Percentiles rank a stretch among this genome's conserved stretches.
Conservation (phyloP, 2,113 vertebrate genomes). For the Leuciscus idus region DNA sequence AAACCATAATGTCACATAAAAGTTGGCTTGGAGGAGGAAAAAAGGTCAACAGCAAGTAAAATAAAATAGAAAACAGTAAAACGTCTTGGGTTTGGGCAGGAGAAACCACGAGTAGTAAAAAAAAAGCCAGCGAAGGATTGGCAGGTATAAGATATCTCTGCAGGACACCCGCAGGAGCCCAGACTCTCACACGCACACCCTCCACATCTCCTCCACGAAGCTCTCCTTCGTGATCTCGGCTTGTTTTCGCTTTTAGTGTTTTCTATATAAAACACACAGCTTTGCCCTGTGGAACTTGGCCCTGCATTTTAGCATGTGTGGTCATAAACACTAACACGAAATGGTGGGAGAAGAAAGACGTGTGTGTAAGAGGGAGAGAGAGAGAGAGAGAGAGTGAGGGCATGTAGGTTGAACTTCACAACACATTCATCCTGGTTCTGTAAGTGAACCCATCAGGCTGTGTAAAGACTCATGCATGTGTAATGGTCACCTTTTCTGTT, state of each 20-base stretch:
- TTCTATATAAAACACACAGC: conserved; percentile 64
- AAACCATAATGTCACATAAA: conserved; percentile 44
- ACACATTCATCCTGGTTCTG: conserved; percentile 14
- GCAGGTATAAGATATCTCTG: conserved; percentile 58
- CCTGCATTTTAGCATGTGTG: conserved; percentile 51
- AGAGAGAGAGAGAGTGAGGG: background rate
- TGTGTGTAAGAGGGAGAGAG: background rate
- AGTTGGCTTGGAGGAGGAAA: background rate
- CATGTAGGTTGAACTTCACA: background rate
- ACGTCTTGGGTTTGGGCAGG: conserved; percentile 43
- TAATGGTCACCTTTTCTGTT: conserved; percentile 27
- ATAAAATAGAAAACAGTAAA: conserved; percentile 44
- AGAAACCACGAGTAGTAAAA: conserved; percentile 50
- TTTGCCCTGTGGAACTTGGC: conserved; percentile 58
- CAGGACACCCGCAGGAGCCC: conserved; percentile 49
- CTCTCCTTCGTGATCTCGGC: conserved; percentile 61
- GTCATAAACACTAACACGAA: conserved; percentile 56
- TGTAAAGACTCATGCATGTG: conserved; percentile 5
- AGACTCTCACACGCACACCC: conserved; percentile 56
- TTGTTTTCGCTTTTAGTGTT: conserved; percentile 64
- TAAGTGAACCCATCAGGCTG: conserved; percentile 1
- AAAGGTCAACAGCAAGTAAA: conserved; percentile 25
- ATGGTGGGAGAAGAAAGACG: conserved; percentile 7
- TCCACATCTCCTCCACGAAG: conserved; percentile 35
- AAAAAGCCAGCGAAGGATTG: conserved; percentile 47